Percentiles rank a stretch among this genome's conserved stretches.
phyloP scores from a whole-genome alignment of 1,140 invertebrate genomes.

The Battus philenor region DNA sequence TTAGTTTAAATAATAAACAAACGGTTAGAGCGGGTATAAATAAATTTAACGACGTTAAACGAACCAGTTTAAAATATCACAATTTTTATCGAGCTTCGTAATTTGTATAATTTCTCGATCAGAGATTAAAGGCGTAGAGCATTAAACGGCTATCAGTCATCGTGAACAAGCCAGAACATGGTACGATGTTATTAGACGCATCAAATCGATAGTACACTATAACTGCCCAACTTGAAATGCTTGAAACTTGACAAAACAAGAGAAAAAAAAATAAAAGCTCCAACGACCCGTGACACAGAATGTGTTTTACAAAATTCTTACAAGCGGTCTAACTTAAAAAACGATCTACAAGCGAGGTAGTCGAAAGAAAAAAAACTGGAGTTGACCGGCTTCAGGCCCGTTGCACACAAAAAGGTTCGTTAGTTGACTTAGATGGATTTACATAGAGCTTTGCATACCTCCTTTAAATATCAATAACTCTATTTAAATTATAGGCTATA shows the following conservation, averaged over 20 bases:
- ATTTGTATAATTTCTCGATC: slow-evolving; percentile 16
- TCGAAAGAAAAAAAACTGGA: slow-evolving; percentile 19
- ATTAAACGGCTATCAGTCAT: slow-evolving; percentile 15
- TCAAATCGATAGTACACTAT: slow-evolving; percentile 11
- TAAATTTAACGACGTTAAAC: slow-evolving; percentile 1
- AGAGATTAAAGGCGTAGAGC: slow-evolving; percentile 7
- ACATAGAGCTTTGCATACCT: too few relatives aligned
- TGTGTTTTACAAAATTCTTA: slow-evolving; percentile 36
- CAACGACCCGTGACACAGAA: slow-evolving; percentile 23
- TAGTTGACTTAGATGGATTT: slow-evolving; percentile 25
- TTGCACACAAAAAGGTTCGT: slow-evolving; percentile 20
- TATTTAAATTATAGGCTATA: too few relatives aligned
- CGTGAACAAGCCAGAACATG: slow-evolving; percentile 1
- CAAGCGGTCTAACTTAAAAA: slow-evolving; percentile 21
- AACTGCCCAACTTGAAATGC: slow-evolving; percentile 18
- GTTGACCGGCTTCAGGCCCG: slow-evolving; percentile 20
- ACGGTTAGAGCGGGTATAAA: too few relatives aligned
- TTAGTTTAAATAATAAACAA: too few relatives aligned
- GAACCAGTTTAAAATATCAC: slow-evolving; percentile 9
- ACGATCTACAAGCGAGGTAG: slow-evolving; percentile 16
- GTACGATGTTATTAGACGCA: slow-evolving; percentile 6
- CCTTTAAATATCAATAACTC: too few relatives aligned
- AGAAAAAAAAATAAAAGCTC: slow-evolving; percentile 13
- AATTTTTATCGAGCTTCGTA: slow-evolving; percentile 1
- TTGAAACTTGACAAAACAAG: too few relatives aligned